A percentile compares a stretch with the other conserved stretches of the same genome.
phyloP scores from a whole-genome alignment of 2,797 vertebrate species.

The Typhlichthys subterraneus region DNA sequence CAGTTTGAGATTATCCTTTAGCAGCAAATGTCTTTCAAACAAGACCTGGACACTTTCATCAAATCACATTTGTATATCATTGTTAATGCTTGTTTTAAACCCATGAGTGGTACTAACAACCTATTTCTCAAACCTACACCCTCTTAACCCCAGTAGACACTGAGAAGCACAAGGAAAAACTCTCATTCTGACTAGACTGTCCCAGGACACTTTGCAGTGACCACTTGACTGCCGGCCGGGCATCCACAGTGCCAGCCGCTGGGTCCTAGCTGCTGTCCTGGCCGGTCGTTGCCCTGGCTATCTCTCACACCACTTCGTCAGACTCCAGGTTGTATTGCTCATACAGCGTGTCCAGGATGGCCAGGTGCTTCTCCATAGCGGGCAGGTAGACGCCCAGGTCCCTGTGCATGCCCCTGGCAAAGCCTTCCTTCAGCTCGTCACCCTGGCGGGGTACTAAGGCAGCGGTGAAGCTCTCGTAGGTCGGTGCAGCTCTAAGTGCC shows the following conservation, averaged over 20 bases:
- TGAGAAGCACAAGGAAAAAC: constrained; percentile 32
- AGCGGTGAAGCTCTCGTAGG: constrained; percentile 87
- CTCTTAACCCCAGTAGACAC: constrained; percentile 16
- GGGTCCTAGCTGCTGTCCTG: constrained; percentile 13
- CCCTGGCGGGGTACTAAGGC: constrained; percentile 87
- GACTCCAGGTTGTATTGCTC: constrained; percentile 94
- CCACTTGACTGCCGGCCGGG: neutral
- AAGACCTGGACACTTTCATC: constrained; percentile 35
- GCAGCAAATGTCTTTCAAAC: constrained; percentile 31
- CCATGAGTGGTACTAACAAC: constrained; percentile 18
- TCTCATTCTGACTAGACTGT: constrained; percentile 34
- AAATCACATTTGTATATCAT: constrained; percentile 16
- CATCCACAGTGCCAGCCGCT: constrained; percentile 1
- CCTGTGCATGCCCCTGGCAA: constrained; percentile 84
- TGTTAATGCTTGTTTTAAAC: constrained; percentile 21
- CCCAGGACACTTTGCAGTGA: constrained; percentile 33
- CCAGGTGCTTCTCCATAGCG: constrained; percentile 92
- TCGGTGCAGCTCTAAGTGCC: constrained; percentile 92
- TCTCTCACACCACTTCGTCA: constrained; percentile 92
- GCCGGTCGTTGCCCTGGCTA: neutral
- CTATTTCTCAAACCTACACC: constrained; percentile 24
- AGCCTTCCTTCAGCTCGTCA: constrained; percentile 84
- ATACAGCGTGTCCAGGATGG: constrained; percentile 89
- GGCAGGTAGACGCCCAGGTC: constrained; percentile 92
- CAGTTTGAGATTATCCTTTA: constrained; percentile 10